These are phyloP conservation scores for Hemicrepidius hirtus DNA, from an alignment of 2,888 invertebrate species.

Conservation along the genomic window DNA sequence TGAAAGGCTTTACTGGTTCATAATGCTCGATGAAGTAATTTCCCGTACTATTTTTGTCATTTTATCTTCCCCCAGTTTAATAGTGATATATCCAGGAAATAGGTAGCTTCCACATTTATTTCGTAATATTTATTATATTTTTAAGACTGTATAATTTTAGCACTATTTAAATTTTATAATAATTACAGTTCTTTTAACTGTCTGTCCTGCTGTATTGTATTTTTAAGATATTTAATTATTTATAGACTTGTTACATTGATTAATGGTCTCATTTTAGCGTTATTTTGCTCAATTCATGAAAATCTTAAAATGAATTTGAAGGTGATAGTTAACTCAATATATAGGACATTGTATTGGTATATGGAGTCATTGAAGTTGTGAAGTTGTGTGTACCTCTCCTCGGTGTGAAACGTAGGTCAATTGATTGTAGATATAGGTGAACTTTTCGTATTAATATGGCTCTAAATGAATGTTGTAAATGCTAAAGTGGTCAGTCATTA, in stretches of 20 bases:
- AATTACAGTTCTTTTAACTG: background rate
- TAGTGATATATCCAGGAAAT: conserved; percentile 35
- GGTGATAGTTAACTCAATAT: conserved; percentile 17
- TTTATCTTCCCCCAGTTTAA: conserved; percentile 7
- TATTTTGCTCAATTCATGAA: conserved; percentile 31
- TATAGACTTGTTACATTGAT: conserved; percentile 12
- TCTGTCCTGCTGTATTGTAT: background rate
- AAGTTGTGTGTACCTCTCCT: conserved; percentile 18
- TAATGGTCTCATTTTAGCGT: conserved; percentile 32
- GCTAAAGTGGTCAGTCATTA: background rate
- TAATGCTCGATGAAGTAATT: background rate
- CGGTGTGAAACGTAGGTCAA: conserved; percentile 41
- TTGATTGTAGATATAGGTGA: conserved; percentile 34
- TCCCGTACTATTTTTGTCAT: background rate
- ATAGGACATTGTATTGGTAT: conserved; percentile 13
- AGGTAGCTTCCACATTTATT: conserved; percentile 38
- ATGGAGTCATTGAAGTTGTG: conserved; percentile 18
- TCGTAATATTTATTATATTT: conserved; percentile 42
- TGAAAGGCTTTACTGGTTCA: background rate
- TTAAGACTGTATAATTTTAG: conserved; percentile 49
- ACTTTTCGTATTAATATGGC: conserved; percentile 31
- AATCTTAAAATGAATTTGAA: conserved; percentile 19
- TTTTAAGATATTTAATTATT: conserved; percentile 20
- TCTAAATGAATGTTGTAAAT: conserved; percentile 25
- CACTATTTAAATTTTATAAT: background rate